These are phyloP conservation scores for Podarcis muralis DNA, from an alignment of 2,113 vertebrate species.

Conservation along the genomic window DNA sequence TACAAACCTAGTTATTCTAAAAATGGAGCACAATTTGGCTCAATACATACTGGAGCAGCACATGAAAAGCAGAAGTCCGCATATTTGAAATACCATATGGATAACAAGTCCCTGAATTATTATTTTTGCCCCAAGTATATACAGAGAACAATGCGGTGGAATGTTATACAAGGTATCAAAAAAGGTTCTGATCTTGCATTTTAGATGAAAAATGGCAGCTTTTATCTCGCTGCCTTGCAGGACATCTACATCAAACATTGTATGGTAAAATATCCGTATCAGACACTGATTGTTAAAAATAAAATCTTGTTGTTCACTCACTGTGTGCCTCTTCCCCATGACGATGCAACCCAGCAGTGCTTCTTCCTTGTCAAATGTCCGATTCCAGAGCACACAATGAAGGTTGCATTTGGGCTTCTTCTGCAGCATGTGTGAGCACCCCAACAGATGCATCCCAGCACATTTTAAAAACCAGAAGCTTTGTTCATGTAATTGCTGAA, in stretches of 20 bases:
- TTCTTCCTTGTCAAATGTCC: neutral
- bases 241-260: constrained; percentile 23
- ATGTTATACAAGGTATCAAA: constrained; percentile 37
- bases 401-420: neutral
- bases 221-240: constrained; percentile 18
- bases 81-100: neutral
- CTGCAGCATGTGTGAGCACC: constrained; percentile 11
- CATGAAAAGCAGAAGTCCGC: neutral
- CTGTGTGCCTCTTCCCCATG: neutral
- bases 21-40: constrained; percentile 30
- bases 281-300: neutral
- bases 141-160: neutral
- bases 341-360: neutral
- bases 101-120: neutral
- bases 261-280: neutral
- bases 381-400: neutral
- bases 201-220: constrained; percentile 21
- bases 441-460: constrained; percentile 31
- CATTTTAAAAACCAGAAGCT: constrained; percentile 1
- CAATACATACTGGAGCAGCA: constrained; percentile 7
- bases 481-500: constrained; percentile 27
- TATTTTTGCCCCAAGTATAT: neutral
- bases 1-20: neutral
- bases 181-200: constrained; percentile 13
- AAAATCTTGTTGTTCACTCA: neutral